Evolutionary conservation across 2,888 invertebrate species (phyloP).

Genomic region (Chesias legatella): DNA sequence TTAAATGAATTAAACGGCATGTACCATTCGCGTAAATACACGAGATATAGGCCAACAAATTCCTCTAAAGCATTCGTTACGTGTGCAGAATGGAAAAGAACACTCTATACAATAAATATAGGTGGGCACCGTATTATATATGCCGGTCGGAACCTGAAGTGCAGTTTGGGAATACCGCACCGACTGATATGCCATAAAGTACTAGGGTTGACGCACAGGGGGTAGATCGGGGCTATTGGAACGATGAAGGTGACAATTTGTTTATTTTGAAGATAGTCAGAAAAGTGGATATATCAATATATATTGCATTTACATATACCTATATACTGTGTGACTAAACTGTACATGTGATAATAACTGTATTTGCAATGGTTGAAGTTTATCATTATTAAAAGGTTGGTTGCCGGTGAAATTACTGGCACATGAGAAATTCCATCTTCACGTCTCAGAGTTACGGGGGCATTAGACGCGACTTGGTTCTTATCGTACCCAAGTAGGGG

Average conservation of each 20-base stretch:
- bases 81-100: conserved; percentile 50
- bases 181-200: conserved; percentile 77
- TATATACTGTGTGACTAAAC: no score
- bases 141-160: conserved; percentile 67
- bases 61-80: conserved; percentile 60
- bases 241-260: conserved; percentile 15
- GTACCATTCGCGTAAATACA: conserved; percentile 26
- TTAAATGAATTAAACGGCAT: conserved; percentile 10
- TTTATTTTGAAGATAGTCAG: not conserved
- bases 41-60: conserved; percentile 44
- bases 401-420: no score
- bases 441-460: no score
- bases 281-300: no score
- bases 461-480: no score
- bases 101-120: conserved; percentile 27
- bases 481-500: no score
- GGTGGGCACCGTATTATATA: conserved; percentile 41
- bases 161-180: conserved; percentile 80
- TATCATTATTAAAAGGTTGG: no score
- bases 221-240: conserved; percentile 30
- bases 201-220: conserved; percentile 44
- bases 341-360: no score
- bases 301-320: no score
- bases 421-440: no score
- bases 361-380: no score